Evolutionary conservation across 2,113 vertebrate species (phyloP).

Genomic region (Dasyprocta punctata): DNA sequence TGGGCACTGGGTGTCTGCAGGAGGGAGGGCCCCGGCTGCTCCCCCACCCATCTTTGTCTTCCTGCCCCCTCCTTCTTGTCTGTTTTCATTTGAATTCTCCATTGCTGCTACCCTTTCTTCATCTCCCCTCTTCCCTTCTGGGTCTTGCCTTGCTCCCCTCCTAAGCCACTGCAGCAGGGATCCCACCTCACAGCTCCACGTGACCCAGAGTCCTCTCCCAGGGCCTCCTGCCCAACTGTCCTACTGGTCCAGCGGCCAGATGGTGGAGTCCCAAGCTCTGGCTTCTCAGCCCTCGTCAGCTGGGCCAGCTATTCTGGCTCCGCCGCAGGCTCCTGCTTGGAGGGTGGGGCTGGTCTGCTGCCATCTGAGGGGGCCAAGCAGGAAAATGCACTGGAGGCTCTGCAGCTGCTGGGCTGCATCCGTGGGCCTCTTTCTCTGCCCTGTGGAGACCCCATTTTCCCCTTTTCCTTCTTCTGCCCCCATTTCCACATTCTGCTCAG

Average conservation of each 20-base stretch:
- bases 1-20: neutral
- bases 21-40: neutral
- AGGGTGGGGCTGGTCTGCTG: neutral
- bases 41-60: neutral
- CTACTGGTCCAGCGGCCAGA: conserved; percentile 39
- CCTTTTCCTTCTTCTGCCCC: neutral
- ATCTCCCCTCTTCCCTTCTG: neutral
- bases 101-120: neutral
- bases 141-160: fast-evolving
- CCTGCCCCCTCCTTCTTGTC: neutral
- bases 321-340: neutral
- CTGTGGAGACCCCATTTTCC: neutral
- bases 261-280: neutral
- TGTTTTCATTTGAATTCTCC: neutral
- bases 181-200: neutral
- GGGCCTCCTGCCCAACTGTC: neutral
- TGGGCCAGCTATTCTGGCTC: conserved; percentile 58
- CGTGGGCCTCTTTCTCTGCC: neutral
- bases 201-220: neutral
- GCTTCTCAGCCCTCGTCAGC: conserved; percentile 9
- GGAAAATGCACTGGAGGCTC: neutral
- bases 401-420: conserved; percentile 31
- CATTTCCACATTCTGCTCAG: neutral
- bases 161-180: neutral
- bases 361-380: neutral